A percentile compares a stretch with the other conserved stretches of the same genome.
phyloP scores from a whole-genome alignment of 2,113 vertebrate species.

The Corydoras maculifer region DNA sequence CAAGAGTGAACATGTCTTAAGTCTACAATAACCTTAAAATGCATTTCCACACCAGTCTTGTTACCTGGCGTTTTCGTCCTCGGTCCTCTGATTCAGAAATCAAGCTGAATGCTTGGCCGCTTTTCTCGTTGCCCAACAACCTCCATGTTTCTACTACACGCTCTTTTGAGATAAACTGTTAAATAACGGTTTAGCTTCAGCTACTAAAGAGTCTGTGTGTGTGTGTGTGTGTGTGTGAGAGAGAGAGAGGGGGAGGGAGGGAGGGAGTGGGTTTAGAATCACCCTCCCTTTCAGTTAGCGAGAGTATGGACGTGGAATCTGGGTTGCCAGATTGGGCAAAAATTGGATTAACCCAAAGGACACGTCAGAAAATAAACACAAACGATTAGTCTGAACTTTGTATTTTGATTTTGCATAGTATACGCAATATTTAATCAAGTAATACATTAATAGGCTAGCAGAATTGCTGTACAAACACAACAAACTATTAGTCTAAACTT shows the following conservation, averaged over 20 bases:
- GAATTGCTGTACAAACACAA: too few relatives aligned
- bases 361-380: too few relatives aligned
- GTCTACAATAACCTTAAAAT: not conserved
- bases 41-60: not conserved
- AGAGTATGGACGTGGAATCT: not conserved
- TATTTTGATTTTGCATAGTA: too few relatives aligned
- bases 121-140: not conserved
- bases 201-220: not conserved
- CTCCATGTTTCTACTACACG: not conserved
- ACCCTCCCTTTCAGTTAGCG: not conserved
- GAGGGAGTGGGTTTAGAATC: not conserved
- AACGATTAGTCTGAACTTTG: too few relatives aligned
- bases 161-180: not conserved
- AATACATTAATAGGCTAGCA: too few relatives aligned
- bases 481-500: too few relatives aligned
- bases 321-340: conserved; percentile 4
- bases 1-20: not conserved
- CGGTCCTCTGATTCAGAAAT: not conserved
- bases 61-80: conserved; percentile 13
- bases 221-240: conserved; percentile 2
- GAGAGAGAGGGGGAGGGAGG: too few relatives aligned
- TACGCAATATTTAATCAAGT: too few relatives aligned
- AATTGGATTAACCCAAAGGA: not conserved
- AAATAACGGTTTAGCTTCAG: conserved; percentile 17
- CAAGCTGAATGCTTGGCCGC: not conserved